Evolutionary conservation across 2,797 vertebrate genomes (phyloP).

Genomic region (Dermochelys coriacea): DNA sequence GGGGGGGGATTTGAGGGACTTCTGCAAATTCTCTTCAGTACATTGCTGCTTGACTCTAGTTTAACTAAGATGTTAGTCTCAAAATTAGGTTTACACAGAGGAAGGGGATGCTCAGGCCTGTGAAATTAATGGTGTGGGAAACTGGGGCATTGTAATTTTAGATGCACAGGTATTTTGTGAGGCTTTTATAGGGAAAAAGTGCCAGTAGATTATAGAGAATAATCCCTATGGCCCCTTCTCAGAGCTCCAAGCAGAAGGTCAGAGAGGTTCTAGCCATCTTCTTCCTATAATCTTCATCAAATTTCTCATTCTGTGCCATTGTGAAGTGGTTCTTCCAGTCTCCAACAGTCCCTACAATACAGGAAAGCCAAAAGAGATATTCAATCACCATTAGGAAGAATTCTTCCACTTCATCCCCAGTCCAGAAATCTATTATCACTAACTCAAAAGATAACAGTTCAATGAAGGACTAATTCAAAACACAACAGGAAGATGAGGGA

Average conservation of each 20-base stretch:
- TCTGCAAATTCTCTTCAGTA: background rate
- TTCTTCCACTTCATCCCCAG: background rate
- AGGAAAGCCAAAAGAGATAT: background rate
- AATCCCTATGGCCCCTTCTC: conserved; percentile 18
- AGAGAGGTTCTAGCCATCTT: conserved; percentile 78
- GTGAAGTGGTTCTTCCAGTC: conserved; percentile 85
- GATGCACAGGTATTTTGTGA: background rate
- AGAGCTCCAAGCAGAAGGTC: conserved; percentile 74
- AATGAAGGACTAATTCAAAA: conserved; percentile 15
- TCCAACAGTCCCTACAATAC: conserved; percentile 70
- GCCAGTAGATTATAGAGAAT: background rate
- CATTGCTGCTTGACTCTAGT: background rate
- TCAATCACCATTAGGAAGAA: background rate
- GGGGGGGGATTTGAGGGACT: background rate
- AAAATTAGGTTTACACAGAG: background rate
- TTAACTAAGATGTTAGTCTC: background rate
- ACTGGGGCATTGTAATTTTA: background rate
- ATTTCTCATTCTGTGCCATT: conserved; percentile 78
- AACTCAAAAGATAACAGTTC: background rate
- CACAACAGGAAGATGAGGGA: background rate
- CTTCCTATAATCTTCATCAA: conserved; percentile 78
- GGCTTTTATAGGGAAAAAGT: background rate
- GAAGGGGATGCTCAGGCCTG: background rate
- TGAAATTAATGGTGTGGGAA: background rate
- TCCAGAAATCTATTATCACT: background rate